A percentile compares a stretch with the other conserved stretches of the same genome.
These are phyloP conservation scores for Channa maculata DNA, from an alignment of 2,113 vertebrate genomes.

Conservation along the genomic window DNA sequence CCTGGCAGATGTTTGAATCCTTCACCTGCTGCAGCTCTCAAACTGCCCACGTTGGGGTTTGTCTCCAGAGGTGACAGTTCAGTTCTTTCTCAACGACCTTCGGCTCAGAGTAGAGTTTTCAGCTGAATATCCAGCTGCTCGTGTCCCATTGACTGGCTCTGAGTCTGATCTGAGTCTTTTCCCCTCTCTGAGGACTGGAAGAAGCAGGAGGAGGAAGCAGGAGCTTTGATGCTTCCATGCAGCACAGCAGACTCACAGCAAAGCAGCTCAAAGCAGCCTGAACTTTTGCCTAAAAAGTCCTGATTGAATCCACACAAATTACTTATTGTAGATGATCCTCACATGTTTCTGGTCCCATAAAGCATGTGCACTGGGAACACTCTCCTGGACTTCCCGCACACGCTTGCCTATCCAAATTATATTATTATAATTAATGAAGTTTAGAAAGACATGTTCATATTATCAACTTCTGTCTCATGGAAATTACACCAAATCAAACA, in stretches of 20 bases:
- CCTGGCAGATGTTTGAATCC: conserved; percentile 7
- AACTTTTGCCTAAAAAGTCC: background rate
- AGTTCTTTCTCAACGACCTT: background rate
- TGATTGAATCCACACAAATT: no score
- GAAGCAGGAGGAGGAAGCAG: background rate
- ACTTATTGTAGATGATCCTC: no score
- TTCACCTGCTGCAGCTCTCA: conserved; percentile 15
- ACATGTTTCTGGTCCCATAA: no score
- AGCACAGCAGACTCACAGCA: background rate
- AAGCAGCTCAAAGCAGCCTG: background rate
- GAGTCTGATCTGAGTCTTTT: conserved; percentile 6
- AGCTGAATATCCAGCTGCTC: background rate
- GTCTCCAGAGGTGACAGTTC: conserved; percentile 2
- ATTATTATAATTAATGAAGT: no score
- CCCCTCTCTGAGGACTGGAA: background rate
- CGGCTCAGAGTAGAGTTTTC: background rate
- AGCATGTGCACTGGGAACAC: no score
- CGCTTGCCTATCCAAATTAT: no score
- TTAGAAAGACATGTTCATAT: no score
- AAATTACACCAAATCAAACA: no score
- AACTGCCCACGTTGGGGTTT: background rate
- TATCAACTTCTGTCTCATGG: no score
- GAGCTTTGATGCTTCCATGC: background rate
- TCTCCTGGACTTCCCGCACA: no score
- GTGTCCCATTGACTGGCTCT: background rate